Evolutionary conservation across 2,113 vertebrate genomes (phyloP).

Genomic region (Kryptolebias marmoratus): DNA sequence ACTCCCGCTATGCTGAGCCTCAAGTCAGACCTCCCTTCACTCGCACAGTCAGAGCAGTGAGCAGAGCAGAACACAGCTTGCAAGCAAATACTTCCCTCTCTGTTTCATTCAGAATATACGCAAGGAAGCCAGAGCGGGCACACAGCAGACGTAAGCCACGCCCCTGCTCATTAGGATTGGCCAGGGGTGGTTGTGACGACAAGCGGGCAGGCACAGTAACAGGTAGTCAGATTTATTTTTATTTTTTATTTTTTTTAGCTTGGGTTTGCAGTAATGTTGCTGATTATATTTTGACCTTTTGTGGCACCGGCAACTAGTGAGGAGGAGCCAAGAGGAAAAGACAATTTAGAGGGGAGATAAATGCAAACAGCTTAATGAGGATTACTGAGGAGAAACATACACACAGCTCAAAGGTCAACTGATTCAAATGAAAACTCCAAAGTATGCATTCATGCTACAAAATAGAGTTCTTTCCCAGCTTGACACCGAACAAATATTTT

Average conservation of each 20-base stretch:
- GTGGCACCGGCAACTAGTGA: conserved; percentile 30
- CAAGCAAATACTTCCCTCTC: conserved; percentile 68
- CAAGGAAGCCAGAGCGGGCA: conserved; percentile 71
- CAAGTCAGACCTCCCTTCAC: conserved; percentile 48
- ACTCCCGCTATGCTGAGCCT: conserved; percentile 49
- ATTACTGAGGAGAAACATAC: conserved; percentile 25
- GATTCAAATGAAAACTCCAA: conserved; percentile 29
- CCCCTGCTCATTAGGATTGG: conserved; percentile 83
- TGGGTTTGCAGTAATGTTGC: conserved; percentile 66
- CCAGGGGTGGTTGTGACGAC: conserved; percentile 70
- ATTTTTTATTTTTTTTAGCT: conserved; percentile 57
- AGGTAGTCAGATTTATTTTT: conserved; percentile 70
- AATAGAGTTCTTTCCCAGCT: neutral
- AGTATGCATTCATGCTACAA: neutral
- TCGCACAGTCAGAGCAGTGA: conserved; percentile 46
- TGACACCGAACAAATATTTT: neutral
- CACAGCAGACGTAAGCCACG: conserved; percentile 78
- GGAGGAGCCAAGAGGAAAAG: conserved; percentile 41
- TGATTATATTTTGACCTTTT: conserved; percentile 73
- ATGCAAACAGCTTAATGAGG: conserved; percentile 46
- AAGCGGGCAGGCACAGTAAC: conserved; percentile 69
- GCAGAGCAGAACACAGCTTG: conserved; percentile 47
- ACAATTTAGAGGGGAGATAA: conserved; percentile 37
- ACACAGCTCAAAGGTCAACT: conserved; percentile 50
- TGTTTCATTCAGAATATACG: conserved; percentile 80